Conservation (phyloP, 2,888 invertebrate species). For the Epistrophe grossulariae region DNA sequence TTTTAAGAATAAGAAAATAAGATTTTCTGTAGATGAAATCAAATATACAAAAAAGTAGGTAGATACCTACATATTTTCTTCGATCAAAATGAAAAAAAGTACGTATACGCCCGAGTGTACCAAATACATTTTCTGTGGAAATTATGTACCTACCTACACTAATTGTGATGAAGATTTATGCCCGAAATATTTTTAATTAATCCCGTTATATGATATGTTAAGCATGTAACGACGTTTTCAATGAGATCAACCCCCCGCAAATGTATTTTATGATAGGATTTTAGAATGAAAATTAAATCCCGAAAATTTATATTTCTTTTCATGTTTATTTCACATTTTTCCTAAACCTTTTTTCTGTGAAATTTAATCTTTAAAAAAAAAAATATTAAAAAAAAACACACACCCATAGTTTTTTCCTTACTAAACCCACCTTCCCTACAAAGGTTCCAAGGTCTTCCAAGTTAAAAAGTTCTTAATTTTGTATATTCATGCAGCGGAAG, state of each 20-base stretch:
- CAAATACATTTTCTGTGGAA: background rate
- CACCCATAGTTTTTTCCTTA: background rate
- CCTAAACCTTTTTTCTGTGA: background rate
- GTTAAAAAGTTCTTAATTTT: background rate
- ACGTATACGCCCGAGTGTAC: background rate
- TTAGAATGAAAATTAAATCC: background rate
- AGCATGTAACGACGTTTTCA: background rate
- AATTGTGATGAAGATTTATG: background rate
- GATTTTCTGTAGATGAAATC: too few species aligned
- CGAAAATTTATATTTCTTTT: background rate
- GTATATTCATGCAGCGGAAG: constrained; percentile 11
- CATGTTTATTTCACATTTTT: background rate
- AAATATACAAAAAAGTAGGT: too few species aligned
- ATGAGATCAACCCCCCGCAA: background rate
- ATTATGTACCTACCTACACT: too few species aligned
- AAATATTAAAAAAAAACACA: background rate
- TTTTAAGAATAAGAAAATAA: too few species aligned
- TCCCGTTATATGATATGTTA: background rate
- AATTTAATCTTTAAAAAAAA: background rate
- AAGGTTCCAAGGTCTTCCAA: background rate
- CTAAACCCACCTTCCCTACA: background rate
- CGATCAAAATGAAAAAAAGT: background rate
- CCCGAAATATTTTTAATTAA: background rate
- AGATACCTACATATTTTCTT: too few species aligned
- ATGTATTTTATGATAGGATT: background rate